Evolutionary conservation across 2,113 vertebrate genomes (phyloP).

Genomic region (Oreochromis spilurus): DNA sequence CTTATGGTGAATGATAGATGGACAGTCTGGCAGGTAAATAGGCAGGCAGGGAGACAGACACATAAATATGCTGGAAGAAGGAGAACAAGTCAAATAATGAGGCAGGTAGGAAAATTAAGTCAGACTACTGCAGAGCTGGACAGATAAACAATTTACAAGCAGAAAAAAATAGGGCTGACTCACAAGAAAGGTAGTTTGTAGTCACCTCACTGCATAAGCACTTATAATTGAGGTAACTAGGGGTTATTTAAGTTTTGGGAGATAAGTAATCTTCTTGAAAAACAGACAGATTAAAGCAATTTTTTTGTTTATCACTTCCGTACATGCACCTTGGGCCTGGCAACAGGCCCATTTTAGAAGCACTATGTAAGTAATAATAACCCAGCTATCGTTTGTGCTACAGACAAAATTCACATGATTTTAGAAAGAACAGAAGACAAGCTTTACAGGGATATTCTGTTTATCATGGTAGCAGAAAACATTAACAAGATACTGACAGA

Average conservation of each 20-base stretch:
- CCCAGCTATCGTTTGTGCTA: background rate
- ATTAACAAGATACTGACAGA: background rate
- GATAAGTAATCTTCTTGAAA: background rate
- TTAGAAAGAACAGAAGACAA: background rate
- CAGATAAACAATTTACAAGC: background rate
- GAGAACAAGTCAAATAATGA: slow-evolving; percentile 9
- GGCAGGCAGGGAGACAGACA: background rate
- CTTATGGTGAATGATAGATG: slow-evolving; percentile 40
- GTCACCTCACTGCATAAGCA: background rate
- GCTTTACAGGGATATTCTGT: background rate
- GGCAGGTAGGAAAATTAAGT: slow-evolving; percentile 3
- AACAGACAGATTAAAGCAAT: background rate
- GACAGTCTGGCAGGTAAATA: slow-evolving; percentile 38
- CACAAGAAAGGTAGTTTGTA: background rate
- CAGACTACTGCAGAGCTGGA: background rate
- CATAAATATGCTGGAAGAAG: slow-evolving; percentile 22
- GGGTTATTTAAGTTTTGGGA: background rate
- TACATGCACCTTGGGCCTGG: background rate
- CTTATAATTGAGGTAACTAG: background rate
- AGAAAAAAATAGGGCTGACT: background rate
- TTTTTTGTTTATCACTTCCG: background rate
- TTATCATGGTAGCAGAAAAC: background rate
- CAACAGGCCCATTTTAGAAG: background rate
- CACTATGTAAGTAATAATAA: background rate
- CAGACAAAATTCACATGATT: background rate